phyloP scores from a whole-genome alignment of 2,113 vertebrate species.

The Apteryx owenii region DNA sequence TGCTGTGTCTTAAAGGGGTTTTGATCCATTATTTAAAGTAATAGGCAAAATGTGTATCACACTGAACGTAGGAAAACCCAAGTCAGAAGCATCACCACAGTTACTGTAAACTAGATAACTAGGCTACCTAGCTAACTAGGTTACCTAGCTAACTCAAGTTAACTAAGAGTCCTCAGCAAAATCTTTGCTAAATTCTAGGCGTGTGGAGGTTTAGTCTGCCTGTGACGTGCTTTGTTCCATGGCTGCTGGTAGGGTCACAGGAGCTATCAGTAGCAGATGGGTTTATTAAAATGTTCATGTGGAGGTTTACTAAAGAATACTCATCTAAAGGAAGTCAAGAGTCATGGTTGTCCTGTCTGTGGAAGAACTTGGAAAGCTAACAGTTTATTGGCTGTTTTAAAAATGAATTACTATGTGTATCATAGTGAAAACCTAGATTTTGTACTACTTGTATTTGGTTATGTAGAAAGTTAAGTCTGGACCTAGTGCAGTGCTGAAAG shows the following conservation, averaged over 20 bases:
- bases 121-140: neutral
- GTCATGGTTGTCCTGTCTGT: fast-evolving
- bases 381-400: neutral
- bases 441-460: neutral
- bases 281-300: neutral
- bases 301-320: neutral
- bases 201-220: neutral
- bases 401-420: neutral
- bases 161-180: neutral
- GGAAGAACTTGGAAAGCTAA: neutral
- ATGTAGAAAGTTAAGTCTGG: neutral
- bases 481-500: neutral
- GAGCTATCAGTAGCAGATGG: neutral
- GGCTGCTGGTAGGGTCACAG: fast-evolving
- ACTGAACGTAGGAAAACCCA: neutral
- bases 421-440: neutral
- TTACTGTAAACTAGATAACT: neutral
- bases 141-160: neutral
- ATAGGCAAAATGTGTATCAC: neutral
- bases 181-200: neutral
- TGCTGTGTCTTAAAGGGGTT: neutral
- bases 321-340: neutral
- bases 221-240: neutral
- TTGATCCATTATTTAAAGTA: neutral
- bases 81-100: neutral